A percentile compares a stretch with the other conserved stretches of the same genome.
These are phyloP conservation scores for Gymnarchus niloticus DNA, from an alignment of 2,113 vertebrate genomes.

Conservation along the genomic window DNA sequence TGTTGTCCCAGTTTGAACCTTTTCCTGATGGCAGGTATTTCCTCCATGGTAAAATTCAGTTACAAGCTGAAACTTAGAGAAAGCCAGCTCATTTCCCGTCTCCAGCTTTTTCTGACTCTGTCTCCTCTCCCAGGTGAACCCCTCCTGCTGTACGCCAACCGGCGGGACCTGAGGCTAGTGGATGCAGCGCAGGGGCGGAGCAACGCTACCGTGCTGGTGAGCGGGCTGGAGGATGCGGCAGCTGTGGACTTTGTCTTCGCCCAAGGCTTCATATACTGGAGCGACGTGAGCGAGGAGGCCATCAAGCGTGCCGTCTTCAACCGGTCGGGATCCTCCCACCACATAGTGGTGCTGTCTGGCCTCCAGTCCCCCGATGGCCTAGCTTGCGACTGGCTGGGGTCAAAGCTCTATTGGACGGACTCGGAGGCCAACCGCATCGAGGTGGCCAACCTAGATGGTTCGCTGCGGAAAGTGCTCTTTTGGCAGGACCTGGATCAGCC, in stretches of 20 bases:
- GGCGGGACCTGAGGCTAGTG: conserved; percentile 85
- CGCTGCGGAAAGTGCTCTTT: conserved; percentile 86
- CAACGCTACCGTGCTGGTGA: conserved; percentile 86
- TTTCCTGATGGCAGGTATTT: background rate
- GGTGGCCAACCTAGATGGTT: conserved; percentile 87
- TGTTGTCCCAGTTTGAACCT: background rate
- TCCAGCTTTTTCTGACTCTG: background rate
- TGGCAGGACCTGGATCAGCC: conserved; percentile 98
- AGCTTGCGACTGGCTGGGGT: conserved; percentile 93
- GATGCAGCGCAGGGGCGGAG: conserved; percentile 75
- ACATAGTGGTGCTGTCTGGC: conserved; percentile 80
- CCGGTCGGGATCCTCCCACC: conserved; percentile 57
- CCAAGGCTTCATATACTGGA: conserved; percentile 88
- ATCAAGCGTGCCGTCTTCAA: conserved; percentile 87
- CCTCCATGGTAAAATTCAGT: background rate
- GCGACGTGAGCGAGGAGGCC: conserved; percentile 94
- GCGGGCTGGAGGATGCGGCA: conserved; percentile 88
- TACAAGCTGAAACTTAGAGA: background rate
- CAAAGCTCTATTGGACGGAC: conserved; percentile 96
- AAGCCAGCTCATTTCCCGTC: background rate
- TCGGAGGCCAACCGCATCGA: conserved; percentile 94
- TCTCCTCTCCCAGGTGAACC: conserved; percentile 68
- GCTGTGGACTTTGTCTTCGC: conserved; percentile 89
- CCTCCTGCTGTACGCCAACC: conserved; percentile 88
- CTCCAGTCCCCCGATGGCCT: conserved; percentile 89